A percentile compares a stretch with the other conserved stretches of the same genome.
phyloP scores from a whole-genome alignment of 2,113 vertebrate genomes.

The Anarrhichthys ocellatus region DNA sequence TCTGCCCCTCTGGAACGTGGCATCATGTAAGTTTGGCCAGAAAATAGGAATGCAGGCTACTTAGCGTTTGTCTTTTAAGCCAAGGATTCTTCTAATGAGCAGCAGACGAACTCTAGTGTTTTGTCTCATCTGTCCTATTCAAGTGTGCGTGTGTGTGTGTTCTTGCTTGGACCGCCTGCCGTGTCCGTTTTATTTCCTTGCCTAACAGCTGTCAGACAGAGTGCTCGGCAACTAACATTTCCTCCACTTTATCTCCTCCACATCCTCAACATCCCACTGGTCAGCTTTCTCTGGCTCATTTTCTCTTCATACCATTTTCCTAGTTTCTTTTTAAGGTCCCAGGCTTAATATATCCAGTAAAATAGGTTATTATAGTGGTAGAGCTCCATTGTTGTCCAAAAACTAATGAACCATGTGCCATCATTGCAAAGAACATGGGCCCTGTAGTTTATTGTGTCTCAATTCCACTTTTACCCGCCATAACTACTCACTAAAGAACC shows the following conservation, averaged over 20 bases:
- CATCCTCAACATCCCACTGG: conserved; percentile 16
- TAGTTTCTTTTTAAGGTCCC: neutral
- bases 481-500: neutral
- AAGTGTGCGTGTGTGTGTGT: neutral
- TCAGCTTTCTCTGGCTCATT: conserved; percentile 6
- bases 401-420: neutral
- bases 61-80: neutral
- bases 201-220: conserved; percentile 30
- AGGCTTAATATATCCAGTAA: neutral
- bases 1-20: neutral
- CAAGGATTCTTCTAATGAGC: neutral
- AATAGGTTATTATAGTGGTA: neutral
- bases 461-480: neutral
- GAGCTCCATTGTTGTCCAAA: neutral
- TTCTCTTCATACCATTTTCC: neutral
- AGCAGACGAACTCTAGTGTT: neutral
- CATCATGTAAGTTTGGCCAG: conserved; percentile 1
- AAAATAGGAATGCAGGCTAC: neutral
- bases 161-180: neutral
- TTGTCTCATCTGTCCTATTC: neutral
- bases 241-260: conserved; percentile 19
- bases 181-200: conserved; percentile 49
- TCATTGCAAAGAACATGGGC: neutral
- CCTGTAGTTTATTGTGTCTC: neutral
- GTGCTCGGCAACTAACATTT: conserved; percentile 28